Conservation (phyloP, 2,888 invertebrate species). For the Cordylochernes scorpioides region DNA sequence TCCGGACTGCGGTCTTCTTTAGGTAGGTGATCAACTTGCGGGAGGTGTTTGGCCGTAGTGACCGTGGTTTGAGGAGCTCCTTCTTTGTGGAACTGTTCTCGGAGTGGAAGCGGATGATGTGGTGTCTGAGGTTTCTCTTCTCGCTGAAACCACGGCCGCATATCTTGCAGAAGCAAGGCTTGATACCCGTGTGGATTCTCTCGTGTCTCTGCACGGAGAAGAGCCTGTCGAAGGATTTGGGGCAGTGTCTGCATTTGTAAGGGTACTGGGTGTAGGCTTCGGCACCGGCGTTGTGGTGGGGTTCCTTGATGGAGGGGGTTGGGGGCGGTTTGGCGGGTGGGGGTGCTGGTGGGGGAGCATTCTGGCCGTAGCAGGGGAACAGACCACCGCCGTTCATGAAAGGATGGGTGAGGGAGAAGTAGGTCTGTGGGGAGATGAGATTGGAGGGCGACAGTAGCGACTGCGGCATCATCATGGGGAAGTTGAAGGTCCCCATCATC, state of each 20-base stretch:
- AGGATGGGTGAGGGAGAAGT: slow-evolving; percentile 10
- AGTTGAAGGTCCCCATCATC: slow-evolving; percentile 6
- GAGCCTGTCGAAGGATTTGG: slow-evolving; percentile 20
- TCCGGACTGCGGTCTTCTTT: slow-evolving; percentile 12
- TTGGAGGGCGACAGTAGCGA: slow-evolving; percentile 8
- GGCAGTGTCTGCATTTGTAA: slow-evolving; percentile 19
- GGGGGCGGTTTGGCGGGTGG: slow-evolving; percentile 4
- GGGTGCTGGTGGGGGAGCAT: too few species aligned
- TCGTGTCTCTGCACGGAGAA: slow-evolving; percentile 22
- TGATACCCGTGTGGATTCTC: slow-evolving; percentile 21
- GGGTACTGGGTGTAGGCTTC: slow-evolving; percentile 4
- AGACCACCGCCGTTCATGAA: slow-evolving; percentile 8
- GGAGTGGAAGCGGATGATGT: slow-evolving; percentile 20
- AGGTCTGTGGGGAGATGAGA: slow-evolving; percentile 8
- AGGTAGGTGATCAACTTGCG: slow-evolving; percentile 11
- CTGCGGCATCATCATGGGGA: slow-evolving; percentile 4
- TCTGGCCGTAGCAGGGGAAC: slow-evolving; percentile 9
- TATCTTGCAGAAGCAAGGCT: slow-evolving; percentile 20
- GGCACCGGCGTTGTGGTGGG: slow-evolving; percentile 7
- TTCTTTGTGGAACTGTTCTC: slow-evolving; percentile 16
- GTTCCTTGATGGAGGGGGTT: slow-evolving; percentile 1
- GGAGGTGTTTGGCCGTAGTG: too few species aligned
- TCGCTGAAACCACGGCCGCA: slow-evolving; percentile 23
- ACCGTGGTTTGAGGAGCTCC: too few species aligned
- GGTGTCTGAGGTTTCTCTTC: slow-evolving; percentile 20